A percentile compares a stretch with the other conserved stretches of the same genome.
phyloP scores from a whole-genome alignment of 2,888 invertebrate genomes.

The Drosophila paracracens region DNA sequence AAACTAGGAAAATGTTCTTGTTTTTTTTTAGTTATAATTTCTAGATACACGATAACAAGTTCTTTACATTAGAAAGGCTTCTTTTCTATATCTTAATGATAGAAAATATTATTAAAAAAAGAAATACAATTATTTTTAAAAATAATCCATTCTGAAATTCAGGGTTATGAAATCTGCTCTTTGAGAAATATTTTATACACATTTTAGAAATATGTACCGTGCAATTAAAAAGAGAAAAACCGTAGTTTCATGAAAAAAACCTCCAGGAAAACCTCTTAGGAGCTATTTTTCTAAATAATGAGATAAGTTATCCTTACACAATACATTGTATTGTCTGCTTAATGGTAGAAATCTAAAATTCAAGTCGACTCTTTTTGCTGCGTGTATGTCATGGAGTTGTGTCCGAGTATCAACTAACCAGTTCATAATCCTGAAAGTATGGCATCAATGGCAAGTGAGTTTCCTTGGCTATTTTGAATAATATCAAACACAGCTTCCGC shows the following conservation, averaged over 20 bases:
- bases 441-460: constrained; percentile 89
- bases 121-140: neutral
- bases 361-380: neutral
- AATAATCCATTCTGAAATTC: neutral
- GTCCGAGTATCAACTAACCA: constrained; percentile 63
- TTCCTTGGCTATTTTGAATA: constrained; percentile 90
- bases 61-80: neutral
- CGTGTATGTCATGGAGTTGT: neutral
- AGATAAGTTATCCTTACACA: neutral
- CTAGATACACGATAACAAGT: neutral
- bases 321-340: neutral
- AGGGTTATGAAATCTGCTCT: neutral
- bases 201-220: no score
- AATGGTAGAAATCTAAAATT: neutral
- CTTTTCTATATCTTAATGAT: neutral
- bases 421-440: constrained; percentile 86
- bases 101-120: neutral
- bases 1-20: neutral
- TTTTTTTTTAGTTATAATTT: neutral
- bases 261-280: no score
- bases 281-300: no score
- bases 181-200: neutral
- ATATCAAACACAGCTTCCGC: constrained; percentile 88
- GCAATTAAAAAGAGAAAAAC: no score
- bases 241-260: no score